Conservation (phyloP, 2,113 vertebrate species). For the Macrotis lagotis region DNA sequence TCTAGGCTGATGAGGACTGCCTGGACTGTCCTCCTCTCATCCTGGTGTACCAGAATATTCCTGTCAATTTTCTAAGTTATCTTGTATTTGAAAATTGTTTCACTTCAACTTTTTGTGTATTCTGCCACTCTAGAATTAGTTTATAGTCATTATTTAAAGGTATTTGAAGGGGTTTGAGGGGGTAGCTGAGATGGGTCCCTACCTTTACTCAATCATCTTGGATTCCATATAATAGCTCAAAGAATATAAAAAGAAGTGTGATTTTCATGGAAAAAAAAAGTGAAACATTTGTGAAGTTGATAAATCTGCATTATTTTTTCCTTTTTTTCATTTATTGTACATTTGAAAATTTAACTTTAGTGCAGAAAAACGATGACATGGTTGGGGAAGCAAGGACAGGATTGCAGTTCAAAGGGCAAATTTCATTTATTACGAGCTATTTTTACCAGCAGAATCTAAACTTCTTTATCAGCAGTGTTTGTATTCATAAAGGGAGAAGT, state of each 20-base stretch:
- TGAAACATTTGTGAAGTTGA: not conserved
- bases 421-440: not conserved
- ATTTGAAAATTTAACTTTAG: constrained; percentile 6
- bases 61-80: too few species aligned
- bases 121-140: too few species aligned
- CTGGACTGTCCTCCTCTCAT: too few species aligned
- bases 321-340: not conserved
- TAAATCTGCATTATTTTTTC: not conserved
- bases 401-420: not conserved
- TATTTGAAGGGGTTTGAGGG: too few species aligned
- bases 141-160: too few species aligned
- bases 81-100: too few species aligned
- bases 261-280: constrained; percentile 29
- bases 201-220: too few species aligned
- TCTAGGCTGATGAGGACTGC: too few species aligned
- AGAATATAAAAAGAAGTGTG: not conserved
- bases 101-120: too few species aligned
- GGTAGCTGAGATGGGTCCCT: too few species aligned
- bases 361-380: not conserved
- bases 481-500: not conserved
- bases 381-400: not conserved
- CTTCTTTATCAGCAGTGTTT: not conserved
- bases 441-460: not conserved
- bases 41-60: too few species aligned
- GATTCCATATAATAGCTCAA: too few species aligned